These are phyloP conservation scores for Tiliacea citrago DNA, from an alignment of 2,888 invertebrate species.

Conservation along the genomic window DNA sequence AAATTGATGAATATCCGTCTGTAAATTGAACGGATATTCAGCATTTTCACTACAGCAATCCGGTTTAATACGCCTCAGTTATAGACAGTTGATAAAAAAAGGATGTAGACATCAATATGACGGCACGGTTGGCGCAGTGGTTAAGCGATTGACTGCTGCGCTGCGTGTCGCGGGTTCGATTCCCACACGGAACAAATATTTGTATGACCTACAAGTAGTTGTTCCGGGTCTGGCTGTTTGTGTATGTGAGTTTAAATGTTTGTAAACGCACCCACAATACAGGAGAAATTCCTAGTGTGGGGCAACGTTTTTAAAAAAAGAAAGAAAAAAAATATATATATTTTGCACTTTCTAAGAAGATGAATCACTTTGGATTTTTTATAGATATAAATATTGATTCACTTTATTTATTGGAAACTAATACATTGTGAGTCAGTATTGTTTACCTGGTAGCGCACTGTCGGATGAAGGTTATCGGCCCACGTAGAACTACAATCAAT, in stretches of 20 bases:
- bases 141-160: too few relatives aligned
- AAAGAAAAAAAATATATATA: too few relatives aligned
- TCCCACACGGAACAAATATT: too few relatives aligned
- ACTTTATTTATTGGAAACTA: constrained; percentile 40
- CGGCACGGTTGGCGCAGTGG: too few relatives aligned
- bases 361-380: constrained; percentile 33
- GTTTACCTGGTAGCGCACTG: constrained; percentile 25
- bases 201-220: too few relatives aligned
- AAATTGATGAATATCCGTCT: constrained; percentile 24
- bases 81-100: background rate
- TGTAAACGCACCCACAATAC: too few relatives aligned
- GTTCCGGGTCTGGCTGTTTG: too few relatives aligned
- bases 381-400: constrained; percentile 39
- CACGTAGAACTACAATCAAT: constrained; percentile 28
- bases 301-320: too few relatives aligned
- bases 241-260: too few relatives aligned
- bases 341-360: constrained; percentile 15
- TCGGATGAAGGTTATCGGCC: constrained; percentile 33
- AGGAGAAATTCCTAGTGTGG: too few relatives aligned
- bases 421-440: constrained; percentile 36
- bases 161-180: too few relatives aligned
- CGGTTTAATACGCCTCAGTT: background rate
- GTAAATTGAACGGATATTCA: constrained; percentile 26
- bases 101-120: background rate
- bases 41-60: constrained; percentile 2